phyloP scores from a whole-genome alignment of 2,113 vertebrate species.

The Phaethon lepturus region DNA sequence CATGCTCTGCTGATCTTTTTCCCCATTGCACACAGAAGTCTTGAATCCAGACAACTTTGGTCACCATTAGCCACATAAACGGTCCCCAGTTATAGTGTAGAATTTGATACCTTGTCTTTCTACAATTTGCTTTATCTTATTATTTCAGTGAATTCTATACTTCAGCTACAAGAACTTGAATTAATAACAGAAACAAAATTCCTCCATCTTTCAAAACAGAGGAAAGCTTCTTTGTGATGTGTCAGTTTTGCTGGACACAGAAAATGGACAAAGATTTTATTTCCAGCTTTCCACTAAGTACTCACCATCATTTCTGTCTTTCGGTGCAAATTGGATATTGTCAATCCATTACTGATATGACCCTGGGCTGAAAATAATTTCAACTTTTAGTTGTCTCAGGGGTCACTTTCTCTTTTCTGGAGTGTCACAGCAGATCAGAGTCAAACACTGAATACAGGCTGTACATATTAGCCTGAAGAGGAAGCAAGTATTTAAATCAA shows the following conservation, averaged over 20 bases:
- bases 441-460: neutral
- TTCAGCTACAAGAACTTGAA: neutral
- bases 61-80: neutral
- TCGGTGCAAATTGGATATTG: neutral
- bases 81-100: neutral
- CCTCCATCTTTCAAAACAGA: neutral
- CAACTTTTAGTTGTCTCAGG: neutral
- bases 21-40: neutral
- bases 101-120: neutral
- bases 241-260: neutral
- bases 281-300: neutral
- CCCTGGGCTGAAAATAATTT: neutral
- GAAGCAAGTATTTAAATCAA: neutral
- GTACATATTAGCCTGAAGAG: neutral
- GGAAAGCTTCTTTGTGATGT: neutral
- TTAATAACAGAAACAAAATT: neutral
- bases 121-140: neutral
- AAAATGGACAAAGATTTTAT: accelerated
- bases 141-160: neutral
- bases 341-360: neutral
- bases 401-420: neutral
- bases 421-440: neutral
- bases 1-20: neutral
- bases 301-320: neutral
- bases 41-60: neutral